These are phyloP conservation scores for Idaea straminata DNA, from an alignment of 2,888 invertebrate species.

Conservation along the genomic window DNA sequence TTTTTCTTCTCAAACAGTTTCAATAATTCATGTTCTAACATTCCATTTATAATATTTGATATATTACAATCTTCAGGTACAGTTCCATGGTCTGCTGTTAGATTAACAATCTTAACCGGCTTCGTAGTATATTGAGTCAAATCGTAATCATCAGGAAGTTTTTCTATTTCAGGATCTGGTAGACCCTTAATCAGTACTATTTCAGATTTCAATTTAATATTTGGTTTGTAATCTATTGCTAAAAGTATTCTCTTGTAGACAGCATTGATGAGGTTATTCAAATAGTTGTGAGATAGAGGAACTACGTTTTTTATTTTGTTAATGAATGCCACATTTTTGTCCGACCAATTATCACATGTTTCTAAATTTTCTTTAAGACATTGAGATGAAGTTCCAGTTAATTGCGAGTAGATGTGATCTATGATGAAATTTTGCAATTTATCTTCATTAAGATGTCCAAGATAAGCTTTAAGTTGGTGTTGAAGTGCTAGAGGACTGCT, in stretches of 20 bases:
- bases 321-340: conserved; percentile 32
- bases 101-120: conserved; percentile 33
- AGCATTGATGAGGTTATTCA: conserved; percentile 25
- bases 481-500: conserved; percentile 44
- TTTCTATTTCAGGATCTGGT: conserved; percentile 29
- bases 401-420: conserved; percentile 33
- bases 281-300: conserved; percentile 30
- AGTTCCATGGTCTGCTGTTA: conserved; percentile 33
- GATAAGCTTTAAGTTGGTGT: conserved; percentile 34
- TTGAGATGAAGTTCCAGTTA: conserved; percentile 25
- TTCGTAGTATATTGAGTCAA: conserved; percentile 34
- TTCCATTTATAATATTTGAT: conserved; percentile 37
- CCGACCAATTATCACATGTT: conserved; percentile 24
- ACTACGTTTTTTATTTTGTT: conserved; percentile 20
- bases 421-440: conserved; percentile 35
- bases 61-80: conserved; percentile 34
- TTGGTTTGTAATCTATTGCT: conserved; percentile 34
- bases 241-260: conserved; percentile 35
- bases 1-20: not conserved
- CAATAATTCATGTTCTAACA: conserved; percentile 30
- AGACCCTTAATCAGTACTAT: conserved; percentile 39
- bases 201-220: conserved; percentile 36
- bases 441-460: conserved; percentile 33
- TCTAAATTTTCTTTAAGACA: conserved; percentile 26
- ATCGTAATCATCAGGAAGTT: conserved; percentile 35